Conservation (phyloP, 2,113 vertebrate species). For the Siniperca knerii region DNA sequence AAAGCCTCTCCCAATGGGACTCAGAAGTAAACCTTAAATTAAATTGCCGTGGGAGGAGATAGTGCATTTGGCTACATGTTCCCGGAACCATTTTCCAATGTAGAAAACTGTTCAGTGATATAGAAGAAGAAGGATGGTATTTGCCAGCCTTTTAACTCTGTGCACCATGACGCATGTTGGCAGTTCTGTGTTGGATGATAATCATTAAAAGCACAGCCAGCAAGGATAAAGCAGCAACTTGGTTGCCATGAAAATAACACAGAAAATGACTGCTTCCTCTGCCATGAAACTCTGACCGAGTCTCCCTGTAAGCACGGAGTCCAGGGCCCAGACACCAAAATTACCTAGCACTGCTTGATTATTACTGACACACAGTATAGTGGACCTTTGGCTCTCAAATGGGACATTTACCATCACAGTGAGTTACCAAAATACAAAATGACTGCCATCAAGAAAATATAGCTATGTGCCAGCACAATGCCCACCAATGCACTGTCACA, state of each 20-base stretch:
- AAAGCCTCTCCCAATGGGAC: constrained; percentile 23
- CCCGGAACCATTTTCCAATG: constrained; percentile 7
- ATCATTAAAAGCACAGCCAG: constrained; percentile 13
- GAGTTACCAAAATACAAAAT: constrained; percentile 34
- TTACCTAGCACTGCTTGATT: constrained; percentile 18
- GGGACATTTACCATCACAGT: constrained; percentile 25
- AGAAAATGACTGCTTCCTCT: constrained; percentile 11
- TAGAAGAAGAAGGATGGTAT: neutral
- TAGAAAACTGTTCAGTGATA: neutral
- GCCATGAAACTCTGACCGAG: neutral
- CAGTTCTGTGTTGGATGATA: constrained; percentile 22
- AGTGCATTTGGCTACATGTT: constrained; percentile 7
- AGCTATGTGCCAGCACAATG: neutral
- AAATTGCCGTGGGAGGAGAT: constrained; percentile 30
- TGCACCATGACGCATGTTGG: constrained; percentile 7
- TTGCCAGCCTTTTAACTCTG: constrained; percentile 15
- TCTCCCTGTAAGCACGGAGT: neutral
- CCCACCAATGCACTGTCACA: neutral
- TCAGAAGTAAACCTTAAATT: constrained; percentile 41
- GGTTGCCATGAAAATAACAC: constrained; percentile 7
- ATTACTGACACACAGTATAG: constrained; percentile 31
- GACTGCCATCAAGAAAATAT: constrained; percentile 42
- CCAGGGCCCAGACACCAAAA: neutral
- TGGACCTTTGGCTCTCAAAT: constrained; percentile 27
- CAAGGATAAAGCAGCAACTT: neutral